phyloP scores from a whole-genome alignment of 2,888 invertebrate genomes.

The Sinohyriopsis cumingii region DNA sequence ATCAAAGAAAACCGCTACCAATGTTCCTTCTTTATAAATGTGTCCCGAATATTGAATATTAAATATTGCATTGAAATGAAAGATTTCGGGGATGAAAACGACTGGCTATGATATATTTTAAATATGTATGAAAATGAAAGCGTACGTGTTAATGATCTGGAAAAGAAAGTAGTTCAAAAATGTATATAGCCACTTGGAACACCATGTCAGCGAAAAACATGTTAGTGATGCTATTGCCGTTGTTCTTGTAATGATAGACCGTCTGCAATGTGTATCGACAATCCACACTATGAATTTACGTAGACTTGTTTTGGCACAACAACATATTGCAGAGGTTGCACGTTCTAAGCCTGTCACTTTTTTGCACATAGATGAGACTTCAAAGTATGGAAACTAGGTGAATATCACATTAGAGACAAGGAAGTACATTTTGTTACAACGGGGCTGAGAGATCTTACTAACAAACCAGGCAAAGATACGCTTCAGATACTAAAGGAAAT shows the following conservation, averaged over 20 bases:
- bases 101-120: slow-evolving; percentile 3
- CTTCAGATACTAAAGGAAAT: slow-evolving; percentile 14
- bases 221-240: slow-evolving; percentile 8
- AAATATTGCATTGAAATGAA: neutral
- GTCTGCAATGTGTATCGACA: slow-evolving; percentile 10
- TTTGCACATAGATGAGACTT: slow-evolving; percentile 19
- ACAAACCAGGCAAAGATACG: slow-evolving; percentile 17
- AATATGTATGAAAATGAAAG: neutral
- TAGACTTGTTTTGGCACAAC: slow-evolving; percentile 13
- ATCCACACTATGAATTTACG: slow-evolving; percentile 19
- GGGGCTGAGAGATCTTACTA: slow-evolving; percentile 3
- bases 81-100: slow-evolving; percentile 7
- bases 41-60: no score
- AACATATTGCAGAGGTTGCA: slow-evolving; percentile 13
- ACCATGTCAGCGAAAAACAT: slow-evolving; percentile 11
- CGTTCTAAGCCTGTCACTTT: slow-evolving; percentile 1
- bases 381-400: slow-evolving; percentile 17
- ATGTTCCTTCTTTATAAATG: no score
- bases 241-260: slow-evolving; percentile 6
- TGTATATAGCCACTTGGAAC: slow-evolving; percentile 10
- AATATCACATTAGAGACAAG: slow-evolving; percentile 11
- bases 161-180: slow-evolving; percentile 10
- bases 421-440: slow-evolving; percentile 10
- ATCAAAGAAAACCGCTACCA: no score
- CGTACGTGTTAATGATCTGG: slow-evolving; percentile 8